Base-by-base conservation (phyloP, 2,113 vertebrate genomes). In the Lagopus leucura region DNA sequence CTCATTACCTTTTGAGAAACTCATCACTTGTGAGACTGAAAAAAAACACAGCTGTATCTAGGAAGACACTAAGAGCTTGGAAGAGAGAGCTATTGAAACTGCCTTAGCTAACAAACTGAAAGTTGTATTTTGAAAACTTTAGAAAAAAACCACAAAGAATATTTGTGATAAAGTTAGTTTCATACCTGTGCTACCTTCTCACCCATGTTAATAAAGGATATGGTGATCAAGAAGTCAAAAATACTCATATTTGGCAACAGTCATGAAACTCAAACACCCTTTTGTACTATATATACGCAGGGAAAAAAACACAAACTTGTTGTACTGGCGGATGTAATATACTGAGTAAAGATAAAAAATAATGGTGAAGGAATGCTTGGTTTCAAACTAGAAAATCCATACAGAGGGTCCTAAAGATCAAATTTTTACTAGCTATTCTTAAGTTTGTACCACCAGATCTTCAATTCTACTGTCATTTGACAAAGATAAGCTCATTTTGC, bases 111-210 rank as follows among this genome's bases (percentile, higher is more conserved):
- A 64, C 69, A 89, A 76, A 58, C 27, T 47, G 6, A 3, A 79
- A 82, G 32, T 2, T 76, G 27, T 25, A 48, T 54, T 86, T 82
- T 28, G 36, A 79, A 84, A 88, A 82, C 11, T 63, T 74, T 21
- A 36, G 21, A 71, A 15, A 85, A 84, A 36, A 30, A 0, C 1
- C 28, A 78, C 0, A 70, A 0, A 60, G 40, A 78, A 18, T 42
- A 71, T 34, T 47, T 48, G n/a, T 58, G 70, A 54, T 27, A 20
- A 88, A 75, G 15, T 45, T 88, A 42, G 32, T 42, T 85, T 82
- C 55, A 27, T 42, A 67, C n/a, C 52, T 43, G 25, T 86, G 42
- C 13, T 72, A 20, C 65, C 57, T 82, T 57, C 34, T 63, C 19
- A 42, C 2, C 25, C 2, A 3, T 8, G 2, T 73, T 48, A 84